Base-by-base conservation (phyloP, 2,888 invertebrate species). In the Tryphoninae sp. region DNA sequence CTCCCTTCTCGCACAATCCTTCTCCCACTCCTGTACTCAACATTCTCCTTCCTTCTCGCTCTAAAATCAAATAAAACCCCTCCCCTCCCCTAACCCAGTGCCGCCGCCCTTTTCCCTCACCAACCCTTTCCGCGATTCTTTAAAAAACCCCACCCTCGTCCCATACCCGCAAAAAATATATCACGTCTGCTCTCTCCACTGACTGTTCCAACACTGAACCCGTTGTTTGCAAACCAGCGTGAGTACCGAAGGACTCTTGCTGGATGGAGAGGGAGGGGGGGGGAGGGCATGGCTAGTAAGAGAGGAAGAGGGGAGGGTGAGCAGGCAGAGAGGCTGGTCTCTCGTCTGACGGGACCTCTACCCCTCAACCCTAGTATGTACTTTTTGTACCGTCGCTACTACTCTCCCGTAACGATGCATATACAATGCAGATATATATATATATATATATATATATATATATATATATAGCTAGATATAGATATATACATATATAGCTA, bases 221-320 rank as follows among this genome's bases (percentile, higher is more conserved):
- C 61, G 79, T 83, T 84, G 84, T 84, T 84, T 83, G 83, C 82
- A 53, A 82, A 82, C 74, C 65, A 55, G 72, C 58, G 65, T 55
- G 78, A 59, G 67, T 26, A 33, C 33, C 33, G 33, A 33, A 33
- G 33, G 33, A 6, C 33, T 6, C 33, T 33, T 26, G 26, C 2
- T 3, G 26, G 2, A 26, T 6, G 33, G 33, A 6, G 6, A 6
- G 6, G 33, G 6, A 26, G 26, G 26, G 4, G 26, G 26, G 26
- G 4, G 2, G n/a, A 1, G 19, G 19, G 19, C 19, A 19, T 19
- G 19, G 0, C 19, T 19, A 19, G 19, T 19, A 1, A 33, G 33
- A 33, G 33, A 6, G 40, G 16, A 45, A 71, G 22, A n/a, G 40
- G 22, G 13, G 26, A 4, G 13, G 26, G 49, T 26, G 26, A 26